phyloP scores from a whole-genome alignment of 2,888 invertebrate genomes.

The Brachypterus glaber region DNA sequence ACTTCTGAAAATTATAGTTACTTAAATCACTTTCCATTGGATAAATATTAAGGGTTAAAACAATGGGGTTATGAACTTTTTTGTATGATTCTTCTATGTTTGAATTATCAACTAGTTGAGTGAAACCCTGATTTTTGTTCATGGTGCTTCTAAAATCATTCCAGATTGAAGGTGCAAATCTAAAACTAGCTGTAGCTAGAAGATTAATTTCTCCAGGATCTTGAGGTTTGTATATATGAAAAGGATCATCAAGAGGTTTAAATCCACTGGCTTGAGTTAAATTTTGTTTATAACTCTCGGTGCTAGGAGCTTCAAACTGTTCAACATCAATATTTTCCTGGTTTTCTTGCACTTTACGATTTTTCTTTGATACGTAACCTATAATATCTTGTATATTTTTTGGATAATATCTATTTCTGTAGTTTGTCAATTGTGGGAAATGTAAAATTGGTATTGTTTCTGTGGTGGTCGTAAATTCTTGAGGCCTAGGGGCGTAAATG shows the following conservation, averaged over 20 bases:
- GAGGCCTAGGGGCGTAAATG: conserved; percentile 27
- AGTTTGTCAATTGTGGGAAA: conserved; percentile 22
- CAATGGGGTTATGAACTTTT: conserved; percentile 17
- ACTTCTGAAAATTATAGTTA: neutral
- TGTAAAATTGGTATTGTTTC: conserved; percentile 19
- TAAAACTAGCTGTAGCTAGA: conserved; percentile 49
- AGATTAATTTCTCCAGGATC: conserved; percentile 66
- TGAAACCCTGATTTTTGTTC: neutral
- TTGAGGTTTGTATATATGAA: conserved; percentile 61
- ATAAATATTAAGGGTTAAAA: conserved; percentile 26
- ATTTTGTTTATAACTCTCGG: conserved; percentile 7
- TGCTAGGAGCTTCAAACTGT: conserved; percentile 6
- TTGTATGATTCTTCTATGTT: conserved; percentile 1
- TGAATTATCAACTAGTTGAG: conserved; percentile 11
- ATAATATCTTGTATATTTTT: conserved; percentile 35
- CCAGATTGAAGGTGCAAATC: conserved; percentile 38
- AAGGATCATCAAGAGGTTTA: conserved; percentile 49
- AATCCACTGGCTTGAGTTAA: conserved; percentile 10
- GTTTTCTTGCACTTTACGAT: conserved; percentile 7
- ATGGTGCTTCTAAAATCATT: conserved; percentile 15
- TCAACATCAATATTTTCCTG: neutral
- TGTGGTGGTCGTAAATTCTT: conserved; percentile 24
- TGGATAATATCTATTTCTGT: conserved; percentile 25
- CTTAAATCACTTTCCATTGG: conserved; percentile 19
- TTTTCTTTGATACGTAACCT: conserved; percentile 21